Evolutionary conservation across 2,113 vertebrate species (phyloP).

Genomic region (Psittacara wagleri): DNA sequence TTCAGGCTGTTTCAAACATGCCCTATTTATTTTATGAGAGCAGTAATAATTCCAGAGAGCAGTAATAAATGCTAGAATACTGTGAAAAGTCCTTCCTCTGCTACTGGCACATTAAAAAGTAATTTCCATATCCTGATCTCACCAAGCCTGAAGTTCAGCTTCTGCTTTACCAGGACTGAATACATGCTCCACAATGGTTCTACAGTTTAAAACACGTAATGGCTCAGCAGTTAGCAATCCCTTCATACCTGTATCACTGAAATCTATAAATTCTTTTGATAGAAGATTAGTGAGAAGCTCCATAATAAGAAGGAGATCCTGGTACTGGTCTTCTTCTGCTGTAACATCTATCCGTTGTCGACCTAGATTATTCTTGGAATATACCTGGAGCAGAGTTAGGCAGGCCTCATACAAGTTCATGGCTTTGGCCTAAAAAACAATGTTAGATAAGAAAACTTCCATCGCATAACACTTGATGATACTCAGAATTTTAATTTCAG

Average conservation of each 20-base stretch:
- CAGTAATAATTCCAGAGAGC: background rate
- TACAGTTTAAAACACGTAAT: background rate
- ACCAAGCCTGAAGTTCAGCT: background rate
- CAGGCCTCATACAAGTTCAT: conserved; percentile 98
- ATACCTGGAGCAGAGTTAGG: conserved; percentile 94
- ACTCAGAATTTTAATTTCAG: background rate
- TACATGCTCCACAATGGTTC: background rate
- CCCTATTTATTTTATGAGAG: background rate
- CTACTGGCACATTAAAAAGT: background rate
- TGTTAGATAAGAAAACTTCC: background rate
- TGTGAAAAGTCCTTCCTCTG: background rate
- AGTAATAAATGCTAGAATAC: background rate
- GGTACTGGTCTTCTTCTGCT: conserved; percentile 97
- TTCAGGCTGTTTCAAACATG: background rate
- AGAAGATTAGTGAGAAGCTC: conserved; percentile 98
- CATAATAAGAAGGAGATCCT: conserved; percentile 99
- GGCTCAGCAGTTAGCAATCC: background rate
- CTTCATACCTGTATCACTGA: conserved; percentile 92
- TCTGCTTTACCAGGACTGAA: background rate
- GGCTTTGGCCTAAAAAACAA: conserved; percentile 87
- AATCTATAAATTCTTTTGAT: conserved; percentile 99
- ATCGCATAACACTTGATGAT: background rate
- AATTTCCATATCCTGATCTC: background rate
- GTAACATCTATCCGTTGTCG: conserved; percentile 89
- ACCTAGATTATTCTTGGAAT: conserved; percentile 95